Conservation (phyloP, 2,888 invertebrate species). For the Orthosia gracilis region DNA sequence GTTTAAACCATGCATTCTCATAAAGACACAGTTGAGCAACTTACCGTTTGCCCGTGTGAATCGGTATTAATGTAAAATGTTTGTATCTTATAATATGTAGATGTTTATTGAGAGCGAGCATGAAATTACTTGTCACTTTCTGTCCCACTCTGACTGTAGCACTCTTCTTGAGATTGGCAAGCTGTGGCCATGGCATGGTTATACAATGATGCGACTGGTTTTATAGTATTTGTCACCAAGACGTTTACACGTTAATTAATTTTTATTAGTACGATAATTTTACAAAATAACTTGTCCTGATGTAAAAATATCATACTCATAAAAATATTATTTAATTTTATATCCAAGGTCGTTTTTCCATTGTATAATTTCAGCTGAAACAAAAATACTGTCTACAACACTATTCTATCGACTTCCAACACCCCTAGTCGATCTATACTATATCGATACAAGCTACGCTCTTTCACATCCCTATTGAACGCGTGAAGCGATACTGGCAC, state of each 20-base stretch:
- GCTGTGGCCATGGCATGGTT: slow-evolving; percentile 36
- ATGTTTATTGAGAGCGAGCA: slow-evolving; percentile 82
- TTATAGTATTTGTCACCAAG: not conserved
- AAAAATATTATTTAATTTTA: not conserved
- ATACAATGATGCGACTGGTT: slow-evolving; percentile 38
- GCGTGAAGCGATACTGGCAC: slow-evolving; percentile 61
- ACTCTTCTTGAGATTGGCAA: slow-evolving; percentile 49
- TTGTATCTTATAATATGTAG: slow-evolving; percentile 77
- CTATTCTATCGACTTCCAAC: slow-evolving; percentile 53
- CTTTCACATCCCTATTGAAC: slow-evolving; percentile 52
- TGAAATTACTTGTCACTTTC: slow-evolving; percentile 84
- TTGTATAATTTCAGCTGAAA: slow-evolving; percentile 55
- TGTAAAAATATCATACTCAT: slow-evolving; percentile 30
- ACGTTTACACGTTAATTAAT: not conserved
- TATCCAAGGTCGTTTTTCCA: slow-evolving; percentile 4
- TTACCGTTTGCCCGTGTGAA: slow-evolving; percentile 88
- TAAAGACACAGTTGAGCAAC: slow-evolving; percentile 70
- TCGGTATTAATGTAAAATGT: slow-evolving; percentile 83
- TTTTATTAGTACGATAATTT: slow-evolving; percentile 31
- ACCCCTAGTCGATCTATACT: slow-evolving; percentile 42
- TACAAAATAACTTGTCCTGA: not conserved
- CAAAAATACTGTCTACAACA: slow-evolving; percentile 37
- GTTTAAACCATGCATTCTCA: slow-evolving; percentile 83
- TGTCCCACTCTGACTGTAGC: slow-evolving; percentile 68
- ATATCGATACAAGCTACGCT: slow-evolving; percentile 47